Base-by-base conservation (phyloP, 2,113 vertebrate species). In the Hydrolagus affinis region DNA sequence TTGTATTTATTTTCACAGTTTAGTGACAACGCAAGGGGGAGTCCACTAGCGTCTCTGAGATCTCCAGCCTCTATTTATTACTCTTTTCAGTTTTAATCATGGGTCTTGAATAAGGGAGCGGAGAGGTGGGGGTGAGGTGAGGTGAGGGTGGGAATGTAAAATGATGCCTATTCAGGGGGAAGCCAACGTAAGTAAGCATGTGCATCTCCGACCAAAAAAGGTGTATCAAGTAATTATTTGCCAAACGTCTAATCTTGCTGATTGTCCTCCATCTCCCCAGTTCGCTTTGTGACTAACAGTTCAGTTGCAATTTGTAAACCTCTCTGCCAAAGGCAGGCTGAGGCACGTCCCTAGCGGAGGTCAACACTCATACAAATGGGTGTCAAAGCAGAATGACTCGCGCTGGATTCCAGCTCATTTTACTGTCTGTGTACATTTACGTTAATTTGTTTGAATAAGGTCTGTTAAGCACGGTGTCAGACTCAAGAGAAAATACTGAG, bases 391-490 rank as follows among this genome's bases (percentile, higher is more conserved):
- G 8, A 83, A 83, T 66, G 62, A 60, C 17, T 66, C 28, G 17
- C 62, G 66, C 78, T n/a, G 78, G 66, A 68, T 59, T 66, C 78
- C 78, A 83, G 25, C 23, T 68, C 78, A 14, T 28, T 83, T 83
- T 68, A 83, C 32, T 83, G 62, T 28, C 78, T 17, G 25, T 30
- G 21, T 28, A 83, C 62, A 66, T 83, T 83, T 32, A 68, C 66
- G 66, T 83, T 32, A 66, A 83, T 83, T 83, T 83, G 78, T 83
- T 83, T 83, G 78, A 83, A 83, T 32, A 83, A 83, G 66, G 62
- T 66, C 62, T 32, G 60, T 64, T 17, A 83, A 83, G 62, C 21
- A 32, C 32, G 19, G 12, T 75, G 32, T 66, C 60, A 66, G 17
- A 66, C 66, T 3, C 25, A 28, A 28, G 19, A 30, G 62, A 30